These are phyloP conservation scores for Hypanus sabinus DNA, from an alignment of 2,113 vertebrate species.

Conservation along the genomic window DNA sequence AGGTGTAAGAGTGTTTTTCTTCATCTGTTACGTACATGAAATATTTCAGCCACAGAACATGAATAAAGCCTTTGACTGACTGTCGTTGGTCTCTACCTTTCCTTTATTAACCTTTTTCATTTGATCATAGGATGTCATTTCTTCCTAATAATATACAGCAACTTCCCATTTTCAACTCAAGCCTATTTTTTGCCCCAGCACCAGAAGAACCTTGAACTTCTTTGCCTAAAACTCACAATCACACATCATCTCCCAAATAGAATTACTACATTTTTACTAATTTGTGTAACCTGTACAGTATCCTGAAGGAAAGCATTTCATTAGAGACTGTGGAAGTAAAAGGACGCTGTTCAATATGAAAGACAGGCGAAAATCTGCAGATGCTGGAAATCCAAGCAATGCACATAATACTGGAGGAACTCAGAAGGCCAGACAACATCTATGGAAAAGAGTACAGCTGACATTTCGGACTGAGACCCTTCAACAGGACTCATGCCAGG, in stretches of 20 bases:
- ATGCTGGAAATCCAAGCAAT: no score
- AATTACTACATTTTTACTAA: background rate
- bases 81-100: background rate
- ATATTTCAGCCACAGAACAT: background rate
- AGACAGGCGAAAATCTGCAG: no score
- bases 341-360: background rate
- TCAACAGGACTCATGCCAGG: no score
- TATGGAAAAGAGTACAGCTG: no score
- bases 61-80: background rate
- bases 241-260: background rate
- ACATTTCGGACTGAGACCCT: no score
- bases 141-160: background rate
- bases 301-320: background rate
- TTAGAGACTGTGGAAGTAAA: background rate
- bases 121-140: background rate
- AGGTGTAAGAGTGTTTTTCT: background rate
- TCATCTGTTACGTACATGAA: background rate
- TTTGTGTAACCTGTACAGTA: background rate
- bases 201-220: background rate
- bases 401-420: no score
- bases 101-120: background rate
- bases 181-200: background rate
- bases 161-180: background rate
- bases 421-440: no score
- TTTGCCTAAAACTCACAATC: background rate